Evolutionary conservation across 2,797 vertebrate genomes (phyloP), one percentile per base, ranked within the genome.

Genomic region (Melanotaenia parkinsoni): DNA sequence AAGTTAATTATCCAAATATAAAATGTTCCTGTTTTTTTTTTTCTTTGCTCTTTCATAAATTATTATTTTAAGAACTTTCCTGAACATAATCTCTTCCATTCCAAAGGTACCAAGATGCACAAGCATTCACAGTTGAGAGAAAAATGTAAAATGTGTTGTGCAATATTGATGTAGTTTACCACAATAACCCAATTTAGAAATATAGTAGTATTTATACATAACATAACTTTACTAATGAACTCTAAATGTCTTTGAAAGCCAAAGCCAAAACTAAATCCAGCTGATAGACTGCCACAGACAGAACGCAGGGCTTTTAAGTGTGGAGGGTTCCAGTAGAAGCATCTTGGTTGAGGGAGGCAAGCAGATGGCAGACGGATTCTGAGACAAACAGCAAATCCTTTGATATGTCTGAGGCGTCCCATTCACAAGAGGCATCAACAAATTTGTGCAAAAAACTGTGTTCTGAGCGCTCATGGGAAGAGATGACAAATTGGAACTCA

Each of bases 301-400:
- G 76, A 67, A 63, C 64, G 63, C 66, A 24, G 67, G 79, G 82
- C 58, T 68, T 63, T 61, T 56, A 71, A 47, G 35, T 70, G 28
- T 30, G 67, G 53, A 22, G 33, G 38, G 13, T 73, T 86, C 75
- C 76, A 83, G 68, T 35, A 22, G 56, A 76, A 81, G 58, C 79
- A 84, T 85, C 77, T 83, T 82, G 74, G 79, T 89, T 61, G 66
- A 72, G 70, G 67, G 62, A 62, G 70, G 64, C 13, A 72, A 89
- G 78, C 84, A 89, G 89, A 90, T 86, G 86, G 89, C 81, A 40
- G 70, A 71, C 78, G 73, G 75, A 86, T 78, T 87, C 59, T 63
- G 63, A 58, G 50, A 86, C 86, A 83, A 88, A 80, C 0, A 3
- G 64, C 13, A 77, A 80, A 89, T 77, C 77, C 73, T 87, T 84